phyloP scores from a whole-genome alignment of 1,140 invertebrate genomes.

The Drosophila yakuba region DNA sequence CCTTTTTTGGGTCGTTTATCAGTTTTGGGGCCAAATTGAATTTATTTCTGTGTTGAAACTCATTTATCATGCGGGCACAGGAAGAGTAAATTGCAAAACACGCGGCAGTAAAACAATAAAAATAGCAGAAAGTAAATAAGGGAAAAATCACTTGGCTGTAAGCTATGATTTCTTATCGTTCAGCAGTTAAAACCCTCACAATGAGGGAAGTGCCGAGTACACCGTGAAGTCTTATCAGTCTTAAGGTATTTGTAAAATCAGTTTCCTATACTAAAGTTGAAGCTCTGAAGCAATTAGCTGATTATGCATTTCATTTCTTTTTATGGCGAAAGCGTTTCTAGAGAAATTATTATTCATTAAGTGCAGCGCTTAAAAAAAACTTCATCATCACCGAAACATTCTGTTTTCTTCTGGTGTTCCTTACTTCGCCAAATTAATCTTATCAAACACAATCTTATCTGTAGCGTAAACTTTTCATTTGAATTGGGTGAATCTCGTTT shows the following conservation, averaged over 20 bases:
- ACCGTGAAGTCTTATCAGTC: slow-evolving; percentile 37
- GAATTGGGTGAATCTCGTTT: slow-evolving; percentile 14
- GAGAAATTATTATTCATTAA: too few relatives aligned
- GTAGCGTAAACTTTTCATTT: not conserved
- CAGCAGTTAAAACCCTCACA: slow-evolving; percentile 15
- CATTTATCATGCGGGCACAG: slow-evolving; percentile 60
- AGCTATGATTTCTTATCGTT: slow-evolving; percentile 34
- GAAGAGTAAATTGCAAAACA: slow-evolving; percentile 62
- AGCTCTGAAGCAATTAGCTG: slow-evolving; percentile 28
- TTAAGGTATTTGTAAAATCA: slow-evolving; percentile 22
- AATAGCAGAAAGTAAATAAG: slow-evolving; percentile 16
- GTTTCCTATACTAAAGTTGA: slow-evolving; percentile 1
- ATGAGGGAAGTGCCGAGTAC: slow-evolving; percentile 9
- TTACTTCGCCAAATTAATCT: not conserved
- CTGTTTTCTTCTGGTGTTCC: not conserved
- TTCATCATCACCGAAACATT: not conserved
- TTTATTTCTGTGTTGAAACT: slow-evolving; percentile 48
- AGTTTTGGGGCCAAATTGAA: slow-evolving; percentile 46
- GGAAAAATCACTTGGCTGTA: slow-evolving; percentile 17
- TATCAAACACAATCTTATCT: slow-evolving; percentile 30
- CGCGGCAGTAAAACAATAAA: slow-evolving; percentile 45
- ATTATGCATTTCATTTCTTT: slow-evolving; percentile 12
- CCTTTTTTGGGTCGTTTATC: slow-evolving; percentile 48
- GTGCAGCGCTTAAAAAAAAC: not conserved
- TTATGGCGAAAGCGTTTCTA: not conserved